phyloP scores from a whole-genome alignment of 2,888 invertebrate species.

The Napeogenes sylphis region DNA sequence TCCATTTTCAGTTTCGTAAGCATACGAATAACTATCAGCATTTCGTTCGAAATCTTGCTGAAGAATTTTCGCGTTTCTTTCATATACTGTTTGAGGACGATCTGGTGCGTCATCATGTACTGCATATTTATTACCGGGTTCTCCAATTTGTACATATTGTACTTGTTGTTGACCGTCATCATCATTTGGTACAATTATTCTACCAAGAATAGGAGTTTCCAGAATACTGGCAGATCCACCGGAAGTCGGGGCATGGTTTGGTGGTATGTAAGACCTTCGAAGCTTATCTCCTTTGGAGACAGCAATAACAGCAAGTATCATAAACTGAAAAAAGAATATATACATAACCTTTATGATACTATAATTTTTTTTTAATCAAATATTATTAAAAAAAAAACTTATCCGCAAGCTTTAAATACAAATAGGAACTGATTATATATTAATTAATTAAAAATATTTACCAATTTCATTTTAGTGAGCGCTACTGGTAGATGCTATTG shows the following conservation, averaged over 20 bases:
- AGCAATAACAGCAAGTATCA: conserved; percentile 50
- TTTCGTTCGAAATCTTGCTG: conserved; percentile 61
- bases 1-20: conserved; percentile 68
- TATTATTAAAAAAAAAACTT: background rate
- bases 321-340: conserved; percentile 47
- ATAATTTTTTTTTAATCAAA: background rate
- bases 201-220: conserved; percentile 43
- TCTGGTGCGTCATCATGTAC: conserved; percentile 41
- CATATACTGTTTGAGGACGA: conserved; percentile 57
- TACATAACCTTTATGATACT: background rate
- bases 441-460: conserved; percentile 36
- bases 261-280: conserved; percentile 64
- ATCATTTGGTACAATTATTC: conserved; percentile 12
- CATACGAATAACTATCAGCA: conserved; percentile 61
- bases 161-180: conserved; percentile 23
- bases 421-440: background rate
- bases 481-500: conserved; percentile 43
- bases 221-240: conserved; percentile 55
- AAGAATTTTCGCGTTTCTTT: conserved; percentile 64
- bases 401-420: no score
- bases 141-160: conserved; percentile 34
- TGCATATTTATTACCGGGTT: conserved; percentile 17
- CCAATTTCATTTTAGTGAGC: conserved; percentile 57
- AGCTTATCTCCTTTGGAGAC: conserved; percentile 56
- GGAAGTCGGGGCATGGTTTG: conserved; percentile 48